These are phyloP conservation scores for Eupelmus urozonus DNA, from an alignment of 2,888 invertebrate species.

Conservation along the genomic window DNA sequence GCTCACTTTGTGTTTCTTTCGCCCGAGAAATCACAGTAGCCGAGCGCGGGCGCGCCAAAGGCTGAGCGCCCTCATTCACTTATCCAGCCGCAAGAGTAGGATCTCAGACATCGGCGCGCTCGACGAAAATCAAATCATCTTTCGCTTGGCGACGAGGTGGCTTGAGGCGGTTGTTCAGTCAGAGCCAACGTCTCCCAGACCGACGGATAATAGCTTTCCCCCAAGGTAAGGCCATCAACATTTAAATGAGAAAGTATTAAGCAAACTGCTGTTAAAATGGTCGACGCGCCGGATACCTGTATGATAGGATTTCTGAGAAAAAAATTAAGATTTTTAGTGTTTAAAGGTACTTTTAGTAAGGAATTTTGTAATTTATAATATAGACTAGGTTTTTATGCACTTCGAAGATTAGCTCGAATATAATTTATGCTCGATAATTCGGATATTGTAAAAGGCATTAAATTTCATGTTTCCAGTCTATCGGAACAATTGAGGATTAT, in stretches of 20 bases:
- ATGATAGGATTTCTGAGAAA: too few relatives aligned
- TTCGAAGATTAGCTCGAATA: too few relatives aligned
- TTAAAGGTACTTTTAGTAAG: too few relatives aligned
- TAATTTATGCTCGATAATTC: too few relatives aligned
- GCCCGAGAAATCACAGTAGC: conserved; percentile 5
- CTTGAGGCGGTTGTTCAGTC: not conserved
- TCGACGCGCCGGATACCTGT: too few relatives aligned
- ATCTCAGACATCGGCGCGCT: conserved; percentile 40
- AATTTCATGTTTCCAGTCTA: too few relatives aligned
- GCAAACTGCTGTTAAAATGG: conserved; percentile 27
- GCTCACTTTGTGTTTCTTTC: conserved; percentile 2
- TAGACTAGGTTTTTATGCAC: too few relatives aligned
- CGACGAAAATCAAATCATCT: conserved; percentile 45
- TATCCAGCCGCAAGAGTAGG: conserved; percentile 5
- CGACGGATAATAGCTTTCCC: conserved; percentile 42
- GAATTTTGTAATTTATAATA: too few relatives aligned
- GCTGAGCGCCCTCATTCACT: conserved; percentile 41
- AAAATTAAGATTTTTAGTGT: too few relatives aligned
- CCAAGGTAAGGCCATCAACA: conserved; percentile 29
- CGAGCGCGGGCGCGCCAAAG: not conserved
- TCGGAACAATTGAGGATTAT: too few relatives aligned
- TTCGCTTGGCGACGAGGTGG: conserved; percentile 13
- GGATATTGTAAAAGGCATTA: too few relatives aligned
- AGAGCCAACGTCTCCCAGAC: not conserved
- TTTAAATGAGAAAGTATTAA: conserved; percentile 51